These are phyloP conservation scores for fruit fly (Drosophila melanogaster) DNA, from an alignment of 1,140 invertebrate species.

Conservation along the genomic window DNA sequence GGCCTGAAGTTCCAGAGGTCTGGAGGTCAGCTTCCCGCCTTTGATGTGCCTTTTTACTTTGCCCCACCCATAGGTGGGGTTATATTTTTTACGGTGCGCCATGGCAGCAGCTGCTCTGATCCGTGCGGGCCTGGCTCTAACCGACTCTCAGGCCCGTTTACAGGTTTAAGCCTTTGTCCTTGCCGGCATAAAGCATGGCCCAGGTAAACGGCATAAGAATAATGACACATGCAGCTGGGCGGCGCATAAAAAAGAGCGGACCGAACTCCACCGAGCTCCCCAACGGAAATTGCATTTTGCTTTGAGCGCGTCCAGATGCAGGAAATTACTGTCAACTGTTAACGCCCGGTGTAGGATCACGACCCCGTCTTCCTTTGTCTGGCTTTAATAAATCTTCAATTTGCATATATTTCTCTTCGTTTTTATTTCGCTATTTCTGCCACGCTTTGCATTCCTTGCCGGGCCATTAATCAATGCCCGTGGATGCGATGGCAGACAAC, in stretches of 20 bases:
- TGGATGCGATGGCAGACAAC: constrained; percentile 30
- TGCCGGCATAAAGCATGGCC: constrained; percentile 55
- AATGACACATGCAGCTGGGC: constrained; percentile 39
- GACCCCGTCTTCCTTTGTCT: not conserved
- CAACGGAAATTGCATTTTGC: constrained; percentile 76
- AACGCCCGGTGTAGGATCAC: constrained; percentile 37
- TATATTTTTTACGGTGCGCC: constrained; percentile 15
- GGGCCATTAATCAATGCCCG: constrained; percentile 53
- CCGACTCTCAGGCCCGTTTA: constrained; percentile 21
- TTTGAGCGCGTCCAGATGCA: constrained; percentile 61
- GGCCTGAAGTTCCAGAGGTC: not conserved
- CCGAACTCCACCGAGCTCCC: constrained; percentile 8
- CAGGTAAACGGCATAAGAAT: constrained; percentile 30
- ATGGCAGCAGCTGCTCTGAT: constrained; percentile 19
- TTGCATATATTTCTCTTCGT: constrained; percentile 30
- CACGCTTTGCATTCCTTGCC: constrained; percentile 5
- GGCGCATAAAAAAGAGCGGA: constrained; percentile 29
- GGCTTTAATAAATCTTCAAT: constrained; percentile 54
- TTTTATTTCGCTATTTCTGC: constrained; percentile 1
- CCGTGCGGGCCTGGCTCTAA: constrained; percentile 3
- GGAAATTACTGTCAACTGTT: constrained; percentile 72
- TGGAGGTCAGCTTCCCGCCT: constrained; percentile 43
- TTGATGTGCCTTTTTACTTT: constrained; percentile 59
- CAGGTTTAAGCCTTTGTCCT: constrained; percentile 43
- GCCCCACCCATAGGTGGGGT: constrained; percentile 39